phyloP scores from a whole-genome alignment of 2,113 vertebrate species.

The Odocoileus hemionus region DNA sequence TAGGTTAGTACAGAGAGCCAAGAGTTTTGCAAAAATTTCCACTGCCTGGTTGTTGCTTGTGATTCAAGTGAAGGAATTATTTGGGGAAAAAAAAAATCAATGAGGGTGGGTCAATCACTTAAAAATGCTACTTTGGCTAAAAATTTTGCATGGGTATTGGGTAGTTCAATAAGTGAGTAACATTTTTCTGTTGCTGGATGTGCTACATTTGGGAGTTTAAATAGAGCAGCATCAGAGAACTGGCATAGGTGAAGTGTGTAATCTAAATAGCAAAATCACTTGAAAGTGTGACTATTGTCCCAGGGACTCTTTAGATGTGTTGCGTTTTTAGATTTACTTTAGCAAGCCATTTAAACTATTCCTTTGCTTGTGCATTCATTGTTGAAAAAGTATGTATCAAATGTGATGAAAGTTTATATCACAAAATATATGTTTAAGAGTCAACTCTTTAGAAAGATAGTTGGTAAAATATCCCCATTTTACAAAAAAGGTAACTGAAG shows the following conservation, averaged over 20 bases:
- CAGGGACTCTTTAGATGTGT: neutral
- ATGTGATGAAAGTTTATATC: neutral
- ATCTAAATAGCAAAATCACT: neutral
- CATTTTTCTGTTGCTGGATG: slow-evolving; percentile 25
- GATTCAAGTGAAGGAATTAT: slow-evolving; percentile 35
- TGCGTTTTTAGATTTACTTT: neutral
- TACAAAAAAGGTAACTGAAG: neutral
- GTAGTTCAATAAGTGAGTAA: neutral
- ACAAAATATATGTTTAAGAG: neutral
- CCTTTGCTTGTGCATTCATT: neutral
- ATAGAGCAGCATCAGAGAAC: neutral
- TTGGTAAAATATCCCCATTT: neutral
- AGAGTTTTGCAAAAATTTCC: slow-evolving; percentile 62
- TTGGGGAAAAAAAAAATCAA: neutral
- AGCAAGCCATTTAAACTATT: neutral
- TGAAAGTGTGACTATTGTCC: neutral
- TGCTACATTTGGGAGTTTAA: neutral
- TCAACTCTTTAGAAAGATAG: neutral
- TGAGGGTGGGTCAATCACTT: neutral
- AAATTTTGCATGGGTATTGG: neutral
- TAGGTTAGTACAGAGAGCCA: slow-evolving; percentile 40
- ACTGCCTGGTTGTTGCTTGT: neutral
- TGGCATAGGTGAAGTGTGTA: neutral
- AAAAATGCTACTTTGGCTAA: slow-evolving; percentile 49
- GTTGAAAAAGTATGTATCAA: neutral